Conservation (phyloP, 2,113 vertebrate species). For the Apteryx mantelli region DNA sequence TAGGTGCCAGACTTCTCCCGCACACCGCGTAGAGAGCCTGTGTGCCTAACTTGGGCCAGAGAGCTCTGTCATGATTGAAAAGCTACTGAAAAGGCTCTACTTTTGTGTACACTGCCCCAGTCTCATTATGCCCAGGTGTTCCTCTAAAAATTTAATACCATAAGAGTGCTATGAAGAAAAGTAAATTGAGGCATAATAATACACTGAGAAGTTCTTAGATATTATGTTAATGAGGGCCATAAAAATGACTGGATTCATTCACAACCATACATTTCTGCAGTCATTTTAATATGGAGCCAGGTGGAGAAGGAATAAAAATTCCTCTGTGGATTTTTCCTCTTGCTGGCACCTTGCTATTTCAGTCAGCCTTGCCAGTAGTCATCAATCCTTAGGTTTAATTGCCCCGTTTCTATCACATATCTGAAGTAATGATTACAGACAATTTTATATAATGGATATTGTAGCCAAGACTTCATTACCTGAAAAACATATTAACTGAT, state of each 20-base stretch:
- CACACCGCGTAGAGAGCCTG: accelerated
- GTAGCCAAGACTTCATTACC: conserved; percentile 12
- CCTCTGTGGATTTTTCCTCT: neutral
- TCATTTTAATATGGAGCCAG: accelerated
- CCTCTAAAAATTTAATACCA: neutral
- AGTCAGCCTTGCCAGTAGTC: neutral
- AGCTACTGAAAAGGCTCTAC: neutral
- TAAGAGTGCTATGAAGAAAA: neutral
- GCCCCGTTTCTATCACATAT: neutral
- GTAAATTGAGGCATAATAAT: neutral
- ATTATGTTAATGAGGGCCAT: accelerated
- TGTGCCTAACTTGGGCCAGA: accelerated
- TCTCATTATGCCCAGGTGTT: neutral
- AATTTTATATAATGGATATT: conserved; percentile 49
- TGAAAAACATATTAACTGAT: conserved; percentile 33
- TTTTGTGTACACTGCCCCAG: neutral
- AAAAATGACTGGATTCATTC: neutral
- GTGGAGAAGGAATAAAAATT: neutral
- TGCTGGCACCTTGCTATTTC: neutral
- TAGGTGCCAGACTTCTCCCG: neutral
- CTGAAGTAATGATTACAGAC: conserved; percentile 57
- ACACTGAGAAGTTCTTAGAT: neutral
- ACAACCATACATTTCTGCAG: neutral
- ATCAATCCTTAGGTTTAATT: neutral
- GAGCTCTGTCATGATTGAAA: neutral